Base-by-base conservation (phyloP, 2,888 invertebrate species). In the Abrostola tripartita region DNA sequence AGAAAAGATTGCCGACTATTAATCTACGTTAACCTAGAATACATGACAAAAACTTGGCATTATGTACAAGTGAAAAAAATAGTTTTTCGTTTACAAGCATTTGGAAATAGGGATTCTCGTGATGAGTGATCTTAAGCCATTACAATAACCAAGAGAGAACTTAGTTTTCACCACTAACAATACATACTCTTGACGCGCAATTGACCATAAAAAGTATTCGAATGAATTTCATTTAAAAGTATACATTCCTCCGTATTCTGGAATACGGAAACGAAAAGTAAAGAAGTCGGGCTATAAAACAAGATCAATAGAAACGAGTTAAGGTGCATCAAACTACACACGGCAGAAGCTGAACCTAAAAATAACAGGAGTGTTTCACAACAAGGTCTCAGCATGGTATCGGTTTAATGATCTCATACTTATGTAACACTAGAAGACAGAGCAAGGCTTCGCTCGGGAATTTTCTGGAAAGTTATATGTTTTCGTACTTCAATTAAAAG, bases 301-400 rank as follows among this genome's bases (percentile, higher is more conserved):
- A 61, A 59, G 40, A 60, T 51, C 35, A 55, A 67, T 55, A 64
- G 50, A 61, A 12, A 63, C 55, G 52, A 68, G 61, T 58, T 44
- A 68, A 71, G 42, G 66, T 74, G 63, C 76, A 76, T 71, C 67
- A 71, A 75, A 74, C 65, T 68, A 67, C 61, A 68, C 61, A 51
- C 47, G 51, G 61, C 12, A 68, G 58, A 66, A 65, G 52, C 65
- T 65, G 61, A 62, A 61, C 74, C 74, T 81, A 81, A 76, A 78
- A 72, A 82, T 79, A 79, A 65, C 62, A 65, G 57, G 70, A 60
- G 52, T 54, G 72, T 81, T 84, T 73, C 64, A 75, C 70, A 83
- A 79, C 76, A 75, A 75, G 72, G 73, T 63, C 76, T 72, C 62
- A 64, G 64, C 66, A 49, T 47, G 71, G 65, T 76, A 68, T 69